These are phyloP conservation scores for Esox lucius DNA, from an alignment of 2,797 vertebrate genomes.

Conservation along the genomic window DNA sequence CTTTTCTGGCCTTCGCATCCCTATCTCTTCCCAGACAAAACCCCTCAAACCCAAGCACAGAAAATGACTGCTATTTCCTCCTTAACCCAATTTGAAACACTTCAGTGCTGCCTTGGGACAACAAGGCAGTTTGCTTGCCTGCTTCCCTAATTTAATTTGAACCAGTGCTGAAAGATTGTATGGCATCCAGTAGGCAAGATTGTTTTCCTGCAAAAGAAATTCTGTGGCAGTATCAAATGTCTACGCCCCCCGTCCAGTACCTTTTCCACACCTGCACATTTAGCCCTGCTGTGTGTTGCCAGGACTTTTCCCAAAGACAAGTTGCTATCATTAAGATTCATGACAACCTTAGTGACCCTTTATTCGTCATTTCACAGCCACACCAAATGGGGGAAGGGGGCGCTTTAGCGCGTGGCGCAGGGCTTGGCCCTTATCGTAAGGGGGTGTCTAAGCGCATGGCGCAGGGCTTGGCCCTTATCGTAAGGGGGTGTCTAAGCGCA, in stretches of 20 bases:
- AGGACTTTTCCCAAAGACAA: slow-evolving; percentile 38
- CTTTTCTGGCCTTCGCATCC: slow-evolving; percentile 62
- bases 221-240: slow-evolving; percentile 27
- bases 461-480: slow-evolving; percentile 14
- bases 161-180: slow-evolving; percentile 60
- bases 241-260: slow-evolving; percentile 39
- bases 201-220: slow-evolving; percentile 40
- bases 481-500: slow-evolving; percentile 9
- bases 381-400: slow-evolving; percentile 29
- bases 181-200: slow-evolving; percentile 50
- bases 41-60: slow-evolving; percentile 59
- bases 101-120: slow-evolving; percentile 71
- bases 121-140: slow-evolving; percentile 67
- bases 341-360: slow-evolving; percentile 34
- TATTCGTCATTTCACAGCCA: slow-evolving; percentile 27
- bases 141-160: slow-evolving; percentile 73
- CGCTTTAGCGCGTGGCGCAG: neutral
- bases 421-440: slow-evolving; percentile 18
- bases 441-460: neutral
- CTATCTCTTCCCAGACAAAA: slow-evolving; percentile 64
- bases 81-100: slow-evolving; percentile 80
- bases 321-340: slow-evolving; percentile 36
- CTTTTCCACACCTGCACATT: slow-evolving; percentile 46
- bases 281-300: slow-evolving; percentile 31
- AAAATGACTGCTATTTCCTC: slow-evolving; percentile 75